Conservation (phyloP, 2,113 vertebrate species). For the Nymphicus hollandicus region DNA sequence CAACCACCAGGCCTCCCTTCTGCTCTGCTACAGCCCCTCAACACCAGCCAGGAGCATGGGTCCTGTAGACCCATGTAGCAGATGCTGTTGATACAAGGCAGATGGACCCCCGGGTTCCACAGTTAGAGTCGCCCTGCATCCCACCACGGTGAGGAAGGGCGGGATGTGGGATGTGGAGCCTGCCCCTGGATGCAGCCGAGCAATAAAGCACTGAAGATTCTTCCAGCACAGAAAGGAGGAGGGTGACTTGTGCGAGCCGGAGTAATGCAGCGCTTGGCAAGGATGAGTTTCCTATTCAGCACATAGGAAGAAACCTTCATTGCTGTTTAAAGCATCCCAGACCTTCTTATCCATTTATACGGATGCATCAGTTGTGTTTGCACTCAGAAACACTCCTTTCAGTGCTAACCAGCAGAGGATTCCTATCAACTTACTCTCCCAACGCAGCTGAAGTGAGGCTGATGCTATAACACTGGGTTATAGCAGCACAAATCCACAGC, state of each 20-base stretch:
- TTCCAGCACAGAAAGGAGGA: background rate
- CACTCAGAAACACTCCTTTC: background rate
- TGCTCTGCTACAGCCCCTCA: background rate
- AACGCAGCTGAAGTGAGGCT: accelerated
- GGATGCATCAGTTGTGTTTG: background rate
- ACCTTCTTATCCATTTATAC: background rate
- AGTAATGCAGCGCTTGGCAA: background rate
- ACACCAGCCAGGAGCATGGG: background rate
- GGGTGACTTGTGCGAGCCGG: background rate
- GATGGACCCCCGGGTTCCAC: accelerated
- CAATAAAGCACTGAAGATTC: background rate
- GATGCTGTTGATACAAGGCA: background rate
- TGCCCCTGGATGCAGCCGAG: background rate
- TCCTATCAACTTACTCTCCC: accelerated
- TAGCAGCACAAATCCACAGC: background rate
- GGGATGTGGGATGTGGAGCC: background rate
- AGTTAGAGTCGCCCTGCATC: background rate
- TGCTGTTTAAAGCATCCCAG: background rate
- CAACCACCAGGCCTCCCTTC: background rate
- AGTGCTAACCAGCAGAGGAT: background rate
- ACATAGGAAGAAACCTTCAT: background rate
- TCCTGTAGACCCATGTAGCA: background rate
- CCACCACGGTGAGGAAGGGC: background rate
- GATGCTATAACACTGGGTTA: background rate
- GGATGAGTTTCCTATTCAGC: background rate